Evolutionary conservation across 2,797 vertebrate species (phyloP).

Genomic region (Distichodus sexfasciatus): DNA sequence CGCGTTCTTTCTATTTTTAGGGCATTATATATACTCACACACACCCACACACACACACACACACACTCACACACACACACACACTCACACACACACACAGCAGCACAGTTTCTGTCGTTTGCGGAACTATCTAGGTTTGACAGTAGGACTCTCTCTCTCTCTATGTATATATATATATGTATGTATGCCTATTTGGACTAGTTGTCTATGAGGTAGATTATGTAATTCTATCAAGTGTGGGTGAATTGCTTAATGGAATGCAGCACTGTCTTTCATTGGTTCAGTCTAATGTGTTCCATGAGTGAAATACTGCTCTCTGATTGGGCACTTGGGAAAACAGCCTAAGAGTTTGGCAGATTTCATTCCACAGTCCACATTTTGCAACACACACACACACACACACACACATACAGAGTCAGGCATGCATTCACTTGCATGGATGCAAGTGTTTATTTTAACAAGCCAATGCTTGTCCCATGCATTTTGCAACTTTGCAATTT

Average conservation of each 20-base stretch:
- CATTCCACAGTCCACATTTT: not conserved
- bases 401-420: not conserved
- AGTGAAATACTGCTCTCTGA: not conserved
- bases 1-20: conserved; percentile 84
- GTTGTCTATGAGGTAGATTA: too few species aligned
- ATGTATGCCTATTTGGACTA: too few species aligned
- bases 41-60: too few species aligned
- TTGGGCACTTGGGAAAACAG: not conserved
- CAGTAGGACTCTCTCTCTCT: too few species aligned
- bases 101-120: too few species aligned
- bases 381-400: not conserved
- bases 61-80: too few species aligned
- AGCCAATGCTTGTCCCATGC: not conserved
- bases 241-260: conserved; percentile 1
- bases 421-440: not conserved
- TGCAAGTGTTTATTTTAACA: too few species aligned
- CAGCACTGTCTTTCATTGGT: not conserved
- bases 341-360: not conserved
- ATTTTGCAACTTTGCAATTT: not conserved
- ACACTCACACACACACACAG: too few species aligned
- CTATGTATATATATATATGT: too few species aligned
- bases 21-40: conserved; percentile 81
- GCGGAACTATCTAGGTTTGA: too few species aligned
- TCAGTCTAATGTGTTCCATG: conserved; percentile 8
- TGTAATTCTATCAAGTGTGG: too few species aligned